Evolutionary conservation across 35 echinoderm and acorn worm genomes (phyloP).

Genomic region (Stichopus chloronotus): DNA sequence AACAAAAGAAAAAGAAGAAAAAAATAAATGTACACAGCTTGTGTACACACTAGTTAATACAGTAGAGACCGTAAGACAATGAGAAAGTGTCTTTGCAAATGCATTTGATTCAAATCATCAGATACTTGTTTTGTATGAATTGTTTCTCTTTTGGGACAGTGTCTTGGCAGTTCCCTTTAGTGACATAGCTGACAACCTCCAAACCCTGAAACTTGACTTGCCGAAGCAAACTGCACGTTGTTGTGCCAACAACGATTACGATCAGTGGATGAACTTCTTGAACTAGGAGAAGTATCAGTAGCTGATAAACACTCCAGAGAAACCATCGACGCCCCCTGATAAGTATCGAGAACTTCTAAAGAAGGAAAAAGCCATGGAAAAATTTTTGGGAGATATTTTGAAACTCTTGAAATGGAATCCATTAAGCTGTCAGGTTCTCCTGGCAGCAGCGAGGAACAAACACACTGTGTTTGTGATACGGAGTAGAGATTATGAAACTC

Average conservation of each 20-base stretch:
- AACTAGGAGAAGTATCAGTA: background rate
- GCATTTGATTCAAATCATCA: background rate
- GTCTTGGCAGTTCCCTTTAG: too few relatives aligned
- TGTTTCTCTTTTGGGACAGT: too few relatives aligned
- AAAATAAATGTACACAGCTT: too few relatives aligned
- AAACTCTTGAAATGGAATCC: background rate
- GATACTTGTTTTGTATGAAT: background rate
- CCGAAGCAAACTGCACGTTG: background rate
- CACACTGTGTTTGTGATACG: background rate
- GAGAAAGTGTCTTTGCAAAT: background rate
- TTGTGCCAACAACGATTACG: background rate
- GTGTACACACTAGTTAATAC: too few relatives aligned
- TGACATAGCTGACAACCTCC: too few relatives aligned
- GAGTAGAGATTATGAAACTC: background rate
- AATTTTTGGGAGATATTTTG: background rate
- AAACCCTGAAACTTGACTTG: too few relatives aligned
- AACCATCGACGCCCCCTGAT: background rate
- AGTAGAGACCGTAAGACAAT: too few relatives aligned
- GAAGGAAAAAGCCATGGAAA: background rate
- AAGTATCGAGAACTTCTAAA: background rate
- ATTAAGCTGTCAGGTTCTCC: background rate
- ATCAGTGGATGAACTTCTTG: background rate
- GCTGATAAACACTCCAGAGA: background rate
- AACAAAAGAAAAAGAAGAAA: too few relatives aligned
- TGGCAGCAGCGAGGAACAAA: background rate